Conservation (phyloP, 2,113 vertebrate species). For the Australoheros scitulus region DNA sequence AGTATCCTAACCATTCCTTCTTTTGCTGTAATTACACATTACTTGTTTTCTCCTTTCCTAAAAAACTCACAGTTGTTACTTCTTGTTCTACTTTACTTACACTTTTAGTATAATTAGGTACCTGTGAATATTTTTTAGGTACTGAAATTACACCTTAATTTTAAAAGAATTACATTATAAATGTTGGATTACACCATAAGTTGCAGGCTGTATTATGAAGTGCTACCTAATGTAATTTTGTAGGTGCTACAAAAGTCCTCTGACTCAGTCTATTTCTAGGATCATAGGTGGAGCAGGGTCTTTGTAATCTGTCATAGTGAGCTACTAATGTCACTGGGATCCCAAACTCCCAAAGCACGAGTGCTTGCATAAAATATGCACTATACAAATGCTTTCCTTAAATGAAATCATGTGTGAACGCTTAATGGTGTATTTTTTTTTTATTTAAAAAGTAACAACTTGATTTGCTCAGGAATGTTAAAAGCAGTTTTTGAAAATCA, state of each 20-base stretch:
- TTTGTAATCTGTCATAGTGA: slow-evolving; percentile 40
- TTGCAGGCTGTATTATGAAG: neutral
- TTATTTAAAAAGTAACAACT: neutral
- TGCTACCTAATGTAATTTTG: neutral
- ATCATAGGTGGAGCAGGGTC: neutral
- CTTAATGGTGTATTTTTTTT: neutral
- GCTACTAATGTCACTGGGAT: slow-evolving; percentile 35
- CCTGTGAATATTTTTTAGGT: neutral
- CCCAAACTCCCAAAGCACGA: neutral
- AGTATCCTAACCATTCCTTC: too few relatives aligned
- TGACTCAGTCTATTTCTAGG: slow-evolving; percentile 36
- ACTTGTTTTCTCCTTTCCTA: neutral
- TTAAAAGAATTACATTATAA: neutral
- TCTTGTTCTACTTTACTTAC: neutral
- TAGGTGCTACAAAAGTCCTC: neutral
- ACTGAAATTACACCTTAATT: neutral
- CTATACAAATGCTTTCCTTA: neutral
- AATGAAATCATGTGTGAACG: neutral
- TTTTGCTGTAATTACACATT: too few relatives aligned
- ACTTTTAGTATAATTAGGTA: neutral
- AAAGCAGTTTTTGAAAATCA: slow-evolving; percentile 12
- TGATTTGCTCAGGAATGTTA: neutral
- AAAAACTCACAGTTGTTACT: neutral
- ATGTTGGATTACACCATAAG: neutral
- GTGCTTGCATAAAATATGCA: neutral